phyloP scores from a whole-genome alignment of 2,888 invertebrate genomes.

The Andrena fulva region DNA sequence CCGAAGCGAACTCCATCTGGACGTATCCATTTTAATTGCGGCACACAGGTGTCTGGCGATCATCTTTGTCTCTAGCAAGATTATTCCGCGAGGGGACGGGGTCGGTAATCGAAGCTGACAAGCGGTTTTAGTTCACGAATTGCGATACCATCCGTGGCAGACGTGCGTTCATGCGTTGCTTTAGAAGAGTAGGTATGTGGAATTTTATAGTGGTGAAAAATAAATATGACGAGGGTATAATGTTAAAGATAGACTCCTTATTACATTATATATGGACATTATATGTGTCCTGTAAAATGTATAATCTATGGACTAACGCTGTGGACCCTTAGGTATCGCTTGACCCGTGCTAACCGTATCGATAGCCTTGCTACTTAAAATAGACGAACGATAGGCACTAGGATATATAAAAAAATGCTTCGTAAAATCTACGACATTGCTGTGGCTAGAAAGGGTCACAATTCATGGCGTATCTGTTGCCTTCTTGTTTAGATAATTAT shows the following conservation, averaged over 20 bases:
- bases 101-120: slow-evolving; percentile 25
- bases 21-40: slow-evolving; percentile 29
- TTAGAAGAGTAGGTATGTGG: not conserved
- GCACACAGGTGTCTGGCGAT: slow-evolving; percentile 19
- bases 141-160: not conserved
- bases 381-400: not conserved
- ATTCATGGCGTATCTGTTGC: not conserved
- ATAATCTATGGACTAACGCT: too few relatives aligned
- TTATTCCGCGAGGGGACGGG: not conserved
- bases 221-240: too few relatives aligned
- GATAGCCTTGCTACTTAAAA: slow-evolving; percentile 1
- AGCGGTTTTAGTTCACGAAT: slow-evolving; percentile 27
- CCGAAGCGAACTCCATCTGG: not conserved
- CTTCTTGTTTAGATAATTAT: not conserved
- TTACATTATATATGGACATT: too few relatives aligned
- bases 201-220: not conserved
- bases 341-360: too few relatives aligned
- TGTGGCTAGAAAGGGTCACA: not conserved
- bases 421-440: slow-evolving; percentile 5
- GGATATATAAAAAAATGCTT: slow-evolving; percentile 10
- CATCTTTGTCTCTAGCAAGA: slow-evolving; percentile 7
- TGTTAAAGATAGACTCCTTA: too few relatives aligned
- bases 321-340: too few relatives aligned
- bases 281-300: too few relatives aligned
- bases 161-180: not conserved